Conservation (phyloP, 2,113 vertebrate species). For the Panurus biarmicus region DNA sequence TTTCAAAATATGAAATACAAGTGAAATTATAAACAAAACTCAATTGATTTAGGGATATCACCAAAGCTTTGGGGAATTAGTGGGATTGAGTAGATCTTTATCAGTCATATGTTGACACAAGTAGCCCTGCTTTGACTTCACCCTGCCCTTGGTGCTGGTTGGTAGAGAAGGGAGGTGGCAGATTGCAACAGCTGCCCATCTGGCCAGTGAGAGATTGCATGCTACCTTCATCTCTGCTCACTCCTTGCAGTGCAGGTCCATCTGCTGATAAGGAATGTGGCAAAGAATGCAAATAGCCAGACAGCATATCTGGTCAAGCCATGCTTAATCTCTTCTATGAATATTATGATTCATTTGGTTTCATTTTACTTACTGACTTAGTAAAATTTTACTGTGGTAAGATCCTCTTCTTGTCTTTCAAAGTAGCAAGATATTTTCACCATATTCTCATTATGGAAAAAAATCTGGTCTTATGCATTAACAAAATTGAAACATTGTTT, state of each 20-base stretch:
- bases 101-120: not conserved
- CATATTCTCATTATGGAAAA: not conserved
- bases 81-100: not conserved
- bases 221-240: not conserved
- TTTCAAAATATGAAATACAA: not conserved
- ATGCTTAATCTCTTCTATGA: not conserved
- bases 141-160: not conserved
- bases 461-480: not conserved
- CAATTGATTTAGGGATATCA: not conserved
- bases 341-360: not conserved
- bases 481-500: not conserved
- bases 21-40: not conserved
- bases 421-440: not conserved
- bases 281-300: not conserved
- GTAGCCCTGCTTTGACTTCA: not conserved
- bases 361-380: not conserved
- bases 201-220: not conserved
- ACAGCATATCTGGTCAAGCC: not conserved
- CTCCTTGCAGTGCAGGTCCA: not conserved
- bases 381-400: not conserved
- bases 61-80: not conserved
- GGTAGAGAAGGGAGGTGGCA: not conserved
- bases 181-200: not conserved
- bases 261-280: not conserved
- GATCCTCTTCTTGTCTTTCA: not conserved